Evolutionary conservation across 2,888 invertebrate genomes (phyloP), one percentile per base, ranked within the genome.

Genomic region (Prosopocoilus inquinatus): DNA sequence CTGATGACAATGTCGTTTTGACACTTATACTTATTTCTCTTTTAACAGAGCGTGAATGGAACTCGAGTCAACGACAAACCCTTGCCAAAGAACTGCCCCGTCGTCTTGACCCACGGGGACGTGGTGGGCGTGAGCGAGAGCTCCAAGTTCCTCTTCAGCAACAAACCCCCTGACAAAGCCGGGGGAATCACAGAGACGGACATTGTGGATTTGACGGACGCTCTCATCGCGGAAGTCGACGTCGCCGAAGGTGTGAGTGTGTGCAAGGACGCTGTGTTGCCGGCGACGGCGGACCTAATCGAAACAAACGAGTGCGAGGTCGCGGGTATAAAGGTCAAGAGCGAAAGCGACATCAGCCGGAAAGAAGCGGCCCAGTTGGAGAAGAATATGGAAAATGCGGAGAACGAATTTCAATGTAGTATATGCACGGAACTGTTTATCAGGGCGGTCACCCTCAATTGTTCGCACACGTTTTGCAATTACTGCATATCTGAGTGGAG

Each of bases 341-440:
- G 12, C 33, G n/a, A 32, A 15, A 32, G 39, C 16, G 28, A 7
- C 20, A n/a, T 2, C n/a, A 43, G 2, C 9, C 20, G 7, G 39
- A n/a, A 8, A 12, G 12, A 1, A 35, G 20, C 36, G 20, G 12
- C 13, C 28, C 12, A 32, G 0, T 13, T 7, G 20, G 20, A 28
- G 20, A 28, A 28, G 20, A 61, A 65, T 13, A 57, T 69, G 16
- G 64, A 74, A 56, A 62, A 65, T 38, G 66, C 88, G 80, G 85
- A 90, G 66, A 81, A 81, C 64, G 90, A 91, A 69, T 76, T 91
- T 20, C 86, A 87, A 64, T 91, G 90, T 71, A 84, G 85, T 59
- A 85, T 91, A 51, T 91, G 91, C 68, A 84, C 85, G 15, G 90
- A 91, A 72, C 76, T 90, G 7, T 89, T 89, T 70, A 80, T 90